Evolutionary conservation across 2,113 vertebrate species (phyloP).

Genomic region (Orthonyx spaldingii): DNA sequence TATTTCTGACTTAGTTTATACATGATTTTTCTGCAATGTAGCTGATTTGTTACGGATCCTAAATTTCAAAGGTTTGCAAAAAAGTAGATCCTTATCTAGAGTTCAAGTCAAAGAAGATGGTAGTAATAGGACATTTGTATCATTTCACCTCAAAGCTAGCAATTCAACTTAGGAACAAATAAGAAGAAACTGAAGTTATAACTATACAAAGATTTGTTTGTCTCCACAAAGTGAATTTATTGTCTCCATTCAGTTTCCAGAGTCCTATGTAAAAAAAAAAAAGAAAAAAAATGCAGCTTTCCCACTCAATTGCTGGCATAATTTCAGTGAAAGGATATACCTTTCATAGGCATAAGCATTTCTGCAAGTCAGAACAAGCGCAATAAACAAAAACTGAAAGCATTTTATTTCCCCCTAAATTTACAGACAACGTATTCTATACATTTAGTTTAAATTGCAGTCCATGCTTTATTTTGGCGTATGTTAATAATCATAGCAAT

Average conservation of each 20-base stretch:
- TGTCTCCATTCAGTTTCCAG: neutral
- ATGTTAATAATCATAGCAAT: neutral
- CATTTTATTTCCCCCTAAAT: neutral
- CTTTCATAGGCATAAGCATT: neutral
- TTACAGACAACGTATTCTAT: neutral
- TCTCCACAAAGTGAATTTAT: neutral
- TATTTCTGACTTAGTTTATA: conserved; percentile 44
- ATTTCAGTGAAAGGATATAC: neutral
- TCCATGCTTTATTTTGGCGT: neutral
- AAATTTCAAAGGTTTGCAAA: conserved; percentile 12
- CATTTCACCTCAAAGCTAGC: neutral
- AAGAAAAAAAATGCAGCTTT: neutral
- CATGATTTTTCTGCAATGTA: conserved; percentile 9
- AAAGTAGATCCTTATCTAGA: neutral
- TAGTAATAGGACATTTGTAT: neutral
- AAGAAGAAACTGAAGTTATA: neutral
- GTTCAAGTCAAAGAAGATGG: neutral
- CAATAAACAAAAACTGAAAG: neutral
- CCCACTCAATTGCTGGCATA: neutral
- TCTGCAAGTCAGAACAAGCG: neutral
- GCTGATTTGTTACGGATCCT: neutral
- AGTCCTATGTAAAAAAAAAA: neutral
- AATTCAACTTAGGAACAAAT: neutral
- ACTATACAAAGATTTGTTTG: accelerated
- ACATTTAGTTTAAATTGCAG: neutral